A percentile compares a stretch with the other conserved stretches of the same genome.
phyloP scores from a whole-genome alignment of 2,888 invertebrate genomes.

The Eulithis prunata region DNA sequence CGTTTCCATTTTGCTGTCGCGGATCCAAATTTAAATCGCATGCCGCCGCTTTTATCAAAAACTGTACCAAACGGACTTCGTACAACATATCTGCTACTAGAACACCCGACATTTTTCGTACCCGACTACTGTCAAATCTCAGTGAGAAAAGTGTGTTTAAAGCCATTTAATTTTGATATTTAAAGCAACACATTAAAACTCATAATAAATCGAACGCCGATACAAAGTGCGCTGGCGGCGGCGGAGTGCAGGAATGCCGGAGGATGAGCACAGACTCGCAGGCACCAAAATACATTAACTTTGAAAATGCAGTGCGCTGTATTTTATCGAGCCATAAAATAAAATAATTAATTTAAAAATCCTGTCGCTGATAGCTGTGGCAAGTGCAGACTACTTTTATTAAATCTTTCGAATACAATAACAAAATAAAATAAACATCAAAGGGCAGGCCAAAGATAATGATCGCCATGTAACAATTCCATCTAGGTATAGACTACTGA shows the following conservation, averaged over 20 bases:
- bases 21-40: too few relatives aligned
- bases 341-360: slow-evolving; percentile 36
- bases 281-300: slow-evolving; percentile 48
- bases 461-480: too few relatives aligned
- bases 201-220: slow-evolving; percentile 1
- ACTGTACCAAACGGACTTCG: too few relatives aligned
- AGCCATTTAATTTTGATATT: slow-evolving; percentile 1
- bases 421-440: not conserved
- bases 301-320: slow-evolving; percentile 28
- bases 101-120: too few relatives aligned
- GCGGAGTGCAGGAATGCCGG: slow-evolving; percentile 27
- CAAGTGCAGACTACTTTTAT: slow-evolving; percentile 31
- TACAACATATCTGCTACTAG: too few relatives aligned
- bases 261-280: slow-evolving; percentile 46
- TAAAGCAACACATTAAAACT: not conserved
- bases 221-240: slow-evolving; percentile 16
- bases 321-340: slow-evolving; percentile 35
- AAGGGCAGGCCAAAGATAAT: not conserved
- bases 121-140: too few relatives aligned
- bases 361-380: slow-evolving; percentile 29
- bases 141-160: not conserved
- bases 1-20: too few relatives aligned
- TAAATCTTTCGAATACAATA: slow-evolving; percentile 18
- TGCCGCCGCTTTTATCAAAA: too few relatives aligned
- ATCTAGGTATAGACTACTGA: too few relatives aligned